phyloP scores from a whole-genome alignment of 1,140 invertebrate genomes.

The Drosophila sp. region DNA sequence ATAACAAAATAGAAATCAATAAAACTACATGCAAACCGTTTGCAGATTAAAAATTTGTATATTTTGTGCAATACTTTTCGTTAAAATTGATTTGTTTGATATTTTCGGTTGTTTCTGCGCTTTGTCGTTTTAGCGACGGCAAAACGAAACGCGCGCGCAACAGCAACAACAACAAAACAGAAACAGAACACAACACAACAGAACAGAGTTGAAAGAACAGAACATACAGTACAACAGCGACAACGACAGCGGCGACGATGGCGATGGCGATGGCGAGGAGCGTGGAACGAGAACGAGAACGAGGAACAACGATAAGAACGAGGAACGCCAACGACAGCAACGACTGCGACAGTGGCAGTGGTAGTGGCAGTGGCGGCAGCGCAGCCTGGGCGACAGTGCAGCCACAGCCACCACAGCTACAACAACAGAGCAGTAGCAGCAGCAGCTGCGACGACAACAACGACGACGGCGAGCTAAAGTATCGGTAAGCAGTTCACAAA shows the following conservation, averaged over 20 bases:
- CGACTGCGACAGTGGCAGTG: conserved; percentile 4
- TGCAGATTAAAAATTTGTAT: too few species aligned
- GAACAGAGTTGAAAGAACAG: conserved; percentile 22
- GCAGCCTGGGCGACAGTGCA: conserved; percentile 54
- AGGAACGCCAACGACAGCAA: neutral
- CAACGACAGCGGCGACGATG: neutral
- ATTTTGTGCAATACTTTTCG: too few species aligned
- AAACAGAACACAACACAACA: conserved; percentile 39
- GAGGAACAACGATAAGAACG: neutral
- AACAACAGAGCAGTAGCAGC: conserved; percentile 10
- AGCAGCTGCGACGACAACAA: neutral
- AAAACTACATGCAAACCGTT: conserved; percentile 9
- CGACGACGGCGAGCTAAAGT: conserved; percentile 2
- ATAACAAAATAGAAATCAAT: too few species aligned
- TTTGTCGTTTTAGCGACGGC: conserved; percentile 70
- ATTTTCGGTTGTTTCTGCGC: conserved; percentile 18
- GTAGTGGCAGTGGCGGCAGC: conserved; percentile 18
- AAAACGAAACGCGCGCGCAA: conserved; percentile 60
- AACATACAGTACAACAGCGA: conserved; percentile 19
- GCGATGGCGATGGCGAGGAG: neutral
- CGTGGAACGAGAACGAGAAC: conserved; percentile 12
- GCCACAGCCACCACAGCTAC: conserved; percentile 28
- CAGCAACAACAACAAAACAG: conserved; percentile 54
- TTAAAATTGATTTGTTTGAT: neutral
- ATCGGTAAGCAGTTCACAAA: conserved; percentile 30